Evolutionary conservation across 1,140 invertebrate species (phyloP), one percentile per base, ranked within the genome.

Genomic region (Dysdera silvatica): DNA sequence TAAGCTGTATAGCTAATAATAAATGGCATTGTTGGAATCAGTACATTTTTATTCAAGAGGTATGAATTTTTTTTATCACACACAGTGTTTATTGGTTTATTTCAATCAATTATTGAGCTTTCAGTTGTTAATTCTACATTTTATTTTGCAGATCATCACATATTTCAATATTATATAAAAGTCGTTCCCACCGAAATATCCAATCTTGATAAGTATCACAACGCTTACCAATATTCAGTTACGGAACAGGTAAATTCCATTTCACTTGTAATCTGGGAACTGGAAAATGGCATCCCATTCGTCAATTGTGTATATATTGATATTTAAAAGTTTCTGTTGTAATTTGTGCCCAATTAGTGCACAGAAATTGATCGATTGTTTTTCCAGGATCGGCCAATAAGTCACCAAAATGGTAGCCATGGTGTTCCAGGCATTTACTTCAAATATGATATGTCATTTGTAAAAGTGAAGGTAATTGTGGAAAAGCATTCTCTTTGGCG

Each of bases 131-230:
- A 65, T 20, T 58, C n/a, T 28, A 28, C 59, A 47, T 59, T 57
- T 61, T 61, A 71, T 54, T 67, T 81, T 80, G 57, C 71, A 84
- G 87, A 84, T 78, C 84, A 83, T 75, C 86, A 89, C 77, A 74
- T 89, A 20, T 95, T 86, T 76, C 91, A 96, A 72, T 98, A 98
- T 78, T 96, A 95, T 71, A 82, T 98, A 41, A 88, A 95, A 80
- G 86, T 96, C n/a, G 91, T 98, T 18, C 90, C 91, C 28, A 96
- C 94, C 12, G 87, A 91, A 73, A 87, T 97, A 8, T 80, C 88
- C 65, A 89, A 88, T 3, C 72, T 72, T 54, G 69, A 65, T 64
- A 69, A 68, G 28, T 68, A 73, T 67, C 68, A 75, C 24, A 86
- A 87, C 73, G 91, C 92, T 10, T 96, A 87, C 73, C 92, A 96